Evolutionary conservation across 2,113 vertebrate genomes (phyloP).

Genomic region (Corythoichthys haematopterus): DNA sequence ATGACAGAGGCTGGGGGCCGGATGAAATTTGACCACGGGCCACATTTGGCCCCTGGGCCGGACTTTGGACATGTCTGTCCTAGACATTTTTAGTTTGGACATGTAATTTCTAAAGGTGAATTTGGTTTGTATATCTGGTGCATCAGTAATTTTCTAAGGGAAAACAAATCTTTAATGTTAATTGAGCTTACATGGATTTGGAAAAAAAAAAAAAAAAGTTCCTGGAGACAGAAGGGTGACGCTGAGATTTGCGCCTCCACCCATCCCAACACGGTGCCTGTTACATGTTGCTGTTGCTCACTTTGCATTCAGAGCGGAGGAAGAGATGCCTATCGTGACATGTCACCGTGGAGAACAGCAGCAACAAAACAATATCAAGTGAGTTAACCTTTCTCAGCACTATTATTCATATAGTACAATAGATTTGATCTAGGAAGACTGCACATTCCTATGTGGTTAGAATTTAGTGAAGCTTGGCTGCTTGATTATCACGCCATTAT

Average conservation of each 20-base stretch:
- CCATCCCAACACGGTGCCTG: slow-evolving; percentile 2
- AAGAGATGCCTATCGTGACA: slow-evolving; percentile 5
- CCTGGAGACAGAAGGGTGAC: slow-evolving; percentile 37
- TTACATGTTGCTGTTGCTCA: slow-evolving; percentile 1
- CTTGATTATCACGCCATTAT: background rate
- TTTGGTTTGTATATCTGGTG: background rate
- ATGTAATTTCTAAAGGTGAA: background rate
- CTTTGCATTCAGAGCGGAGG: background rate
- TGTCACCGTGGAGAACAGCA: slow-evolving; percentile 14
- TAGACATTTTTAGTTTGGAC: background rate
- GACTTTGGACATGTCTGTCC: background rate
- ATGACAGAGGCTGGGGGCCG: too few species aligned
- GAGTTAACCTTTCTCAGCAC: slow-evolving; percentile 7
- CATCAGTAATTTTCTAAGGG: background rate
- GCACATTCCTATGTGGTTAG: too few species aligned
- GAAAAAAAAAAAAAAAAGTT: slow-evolving; percentile 40
- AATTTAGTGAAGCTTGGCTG: too few species aligned
- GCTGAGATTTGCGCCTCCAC: slow-evolving; percentile 13
- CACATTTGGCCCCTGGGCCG: too few species aligned
- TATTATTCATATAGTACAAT: background rate
- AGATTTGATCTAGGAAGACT: background rate
- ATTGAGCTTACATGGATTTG: slow-evolving; percentile 18
- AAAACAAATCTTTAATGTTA: background rate
- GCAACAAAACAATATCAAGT: slow-evolving; percentile 26
- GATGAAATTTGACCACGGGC: too few species aligned